These are phyloP conservation scores for Drosophila mojavensis DNA, from an alignment of 1,140 invertebrate genomes.

Conservation along the genomic window DNA sequence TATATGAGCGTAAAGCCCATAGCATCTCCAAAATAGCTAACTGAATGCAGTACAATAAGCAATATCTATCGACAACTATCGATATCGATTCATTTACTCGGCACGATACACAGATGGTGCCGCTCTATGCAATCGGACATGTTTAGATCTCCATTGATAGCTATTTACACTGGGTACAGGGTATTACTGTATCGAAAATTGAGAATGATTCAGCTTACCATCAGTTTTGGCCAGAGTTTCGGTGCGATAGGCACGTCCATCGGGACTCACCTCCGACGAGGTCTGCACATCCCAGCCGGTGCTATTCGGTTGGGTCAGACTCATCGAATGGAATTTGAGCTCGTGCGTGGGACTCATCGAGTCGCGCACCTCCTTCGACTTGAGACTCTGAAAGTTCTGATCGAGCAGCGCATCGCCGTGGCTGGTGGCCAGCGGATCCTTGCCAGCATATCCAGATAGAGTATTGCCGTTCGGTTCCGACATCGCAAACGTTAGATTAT, in stretches of 20 bases:
- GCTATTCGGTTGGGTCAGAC: conserved; percentile 69
- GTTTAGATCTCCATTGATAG: background rate
- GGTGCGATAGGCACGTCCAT: conserved; percentile 84
- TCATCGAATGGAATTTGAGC: conserved; percentile 79
- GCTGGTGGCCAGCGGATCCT: conserved; percentile 84
- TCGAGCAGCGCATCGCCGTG: conserved; percentile 89
- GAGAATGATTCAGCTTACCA: conserved; percentile 54
- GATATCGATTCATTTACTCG: no score
- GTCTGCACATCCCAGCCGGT: conserved; percentile 85
- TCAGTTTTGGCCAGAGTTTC: conserved; percentile 80
- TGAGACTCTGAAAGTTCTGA: conserved; percentile 90
- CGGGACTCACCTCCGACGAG: conserved; percentile 83
- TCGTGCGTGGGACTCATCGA: conserved; percentile 89
- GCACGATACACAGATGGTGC: no score
- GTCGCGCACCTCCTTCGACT: conserved; percentile 90
- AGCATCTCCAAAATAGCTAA: no score
- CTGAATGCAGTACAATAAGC: no score
- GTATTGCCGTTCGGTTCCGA: conserved; percentile 81
- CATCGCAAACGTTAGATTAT: conserved; percentile 38
- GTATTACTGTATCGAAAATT: background rate
- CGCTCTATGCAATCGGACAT: no score
- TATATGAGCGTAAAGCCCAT: no score
- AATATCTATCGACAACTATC: background rate
- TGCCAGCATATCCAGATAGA: conserved; percentile 64
- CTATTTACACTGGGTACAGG: background rate